Conservation (phyloP, 2,113 vertebrate species). For the Rhinopomastus cyanomelas region DNA sequence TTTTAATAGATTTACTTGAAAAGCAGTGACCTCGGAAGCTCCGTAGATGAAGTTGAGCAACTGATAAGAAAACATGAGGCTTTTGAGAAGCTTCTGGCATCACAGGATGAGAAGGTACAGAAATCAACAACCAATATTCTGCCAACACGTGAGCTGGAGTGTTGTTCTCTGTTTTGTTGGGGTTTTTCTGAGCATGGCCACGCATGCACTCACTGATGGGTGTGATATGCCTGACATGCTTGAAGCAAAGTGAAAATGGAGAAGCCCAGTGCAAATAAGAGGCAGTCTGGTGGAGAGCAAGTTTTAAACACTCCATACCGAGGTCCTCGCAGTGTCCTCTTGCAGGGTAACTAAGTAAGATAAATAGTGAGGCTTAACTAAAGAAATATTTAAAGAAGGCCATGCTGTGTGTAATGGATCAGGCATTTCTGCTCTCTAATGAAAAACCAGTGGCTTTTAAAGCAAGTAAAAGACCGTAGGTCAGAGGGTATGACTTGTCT, state of each 20-base stretch:
- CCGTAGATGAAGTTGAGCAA: slow-evolving; percentile 82
- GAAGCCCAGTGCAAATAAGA: not conserved
- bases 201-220: not conserved
- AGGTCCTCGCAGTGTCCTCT: not conserved
- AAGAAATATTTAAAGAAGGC: not conserved
- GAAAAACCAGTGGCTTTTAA: not conserved
- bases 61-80: slow-evolving; percentile 84
- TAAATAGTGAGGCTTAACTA: not conserved
- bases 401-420: not conserved
- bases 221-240: not conserved
- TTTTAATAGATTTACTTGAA: slow-evolving; percentile 79
- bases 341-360: not conserved
- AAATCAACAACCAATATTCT: not conserved
- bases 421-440: not conserved
- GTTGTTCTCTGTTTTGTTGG: not conserved
- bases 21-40: slow-evolving; percentile 78
- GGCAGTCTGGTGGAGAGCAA: not conserved
- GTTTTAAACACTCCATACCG: not conserved
- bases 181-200: not conserved
- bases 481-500: not conserved
- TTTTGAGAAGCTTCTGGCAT: slow-evolving; percentile 86
- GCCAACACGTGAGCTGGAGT: not conserved
- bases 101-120: slow-evolving; percentile 89
- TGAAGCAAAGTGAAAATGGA: not conserved
- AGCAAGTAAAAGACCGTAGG: not conserved